Base-by-base conservation (phyloP, 2,888 invertebrate genomes). In the Hedya salicella region DNA sequence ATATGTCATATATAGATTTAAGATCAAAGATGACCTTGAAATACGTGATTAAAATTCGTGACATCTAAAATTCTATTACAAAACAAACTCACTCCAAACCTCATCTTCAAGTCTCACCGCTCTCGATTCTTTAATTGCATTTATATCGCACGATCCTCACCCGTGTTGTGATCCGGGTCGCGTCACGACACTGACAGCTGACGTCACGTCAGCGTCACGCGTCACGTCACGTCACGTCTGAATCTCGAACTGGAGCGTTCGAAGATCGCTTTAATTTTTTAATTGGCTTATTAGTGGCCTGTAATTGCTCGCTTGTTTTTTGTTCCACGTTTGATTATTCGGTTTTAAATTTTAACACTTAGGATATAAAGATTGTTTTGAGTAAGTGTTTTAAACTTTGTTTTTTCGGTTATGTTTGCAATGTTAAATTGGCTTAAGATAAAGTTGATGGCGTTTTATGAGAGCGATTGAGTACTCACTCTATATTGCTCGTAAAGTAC, bases 211-310 rank as follows among this genome's bases (percentile, higher is more conserved):
- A 65, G 52, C 64, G 64, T 62, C 62, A 65, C 53, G 52, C 66
- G 66, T 66, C 66, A 64, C 49, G 40, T 61, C 21, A 61, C 19
- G 21, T 46, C 46, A 39, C 46, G 60, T 53, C 60, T 59, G 36
- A 60, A 40, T 54, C 52, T 54, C 42, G 60, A 66, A 66, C 52
- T 66, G 66, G 66, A 61, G 66, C 66, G 48, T 60, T 66, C 40
- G 52, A 53, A 54, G 65, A 53, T 65, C 65, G 65, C 30, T 65
- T 66, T 66, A 66, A 66, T 66, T 61, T 66, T 66, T 66, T 66
- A 66, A 66, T 66, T 66, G 61, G 54, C 66, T 66, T 61, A 66
- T 66, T 66, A 66, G 66, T 48, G 32, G 53, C 40, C 48, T 42
- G 25, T 64, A 59, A 59, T 65, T 65, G 59, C 64, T 59, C 52